Conservation (phyloP, 2,113 vertebrate genomes). For the Sialia sialis region DNA sequence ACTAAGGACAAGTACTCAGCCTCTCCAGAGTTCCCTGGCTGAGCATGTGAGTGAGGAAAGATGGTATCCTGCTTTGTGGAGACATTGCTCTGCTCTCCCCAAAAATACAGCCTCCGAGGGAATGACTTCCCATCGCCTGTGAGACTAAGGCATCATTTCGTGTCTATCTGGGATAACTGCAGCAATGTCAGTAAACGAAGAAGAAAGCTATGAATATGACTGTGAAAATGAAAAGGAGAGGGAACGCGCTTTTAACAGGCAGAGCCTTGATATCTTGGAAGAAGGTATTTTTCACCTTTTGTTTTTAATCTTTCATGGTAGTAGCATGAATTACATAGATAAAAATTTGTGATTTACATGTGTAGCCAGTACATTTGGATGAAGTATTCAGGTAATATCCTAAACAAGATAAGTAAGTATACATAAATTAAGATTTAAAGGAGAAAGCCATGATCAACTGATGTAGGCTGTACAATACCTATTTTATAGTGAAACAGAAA, state of each 20-base stretch:
- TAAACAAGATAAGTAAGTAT: no score
- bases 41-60: conserved; percentile 52
- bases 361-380: background rate
- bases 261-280: conserved; percentile 69
- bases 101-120: background rate
- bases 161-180: conserved; percentile 13
- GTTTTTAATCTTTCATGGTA: background rate
- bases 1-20: background rate
- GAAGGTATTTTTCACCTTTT: conserved; percentile 74
- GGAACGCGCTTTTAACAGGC: background rate
- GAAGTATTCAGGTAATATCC: background rate
- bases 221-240: conserved; percentile 44
- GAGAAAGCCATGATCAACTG: background rate
- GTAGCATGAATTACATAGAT: background rate
- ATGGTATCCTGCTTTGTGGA: conserved; percentile 49
- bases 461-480: background rate
- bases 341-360: background rate
- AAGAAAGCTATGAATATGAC: conserved; percentile 76
- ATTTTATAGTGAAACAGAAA: background rate
- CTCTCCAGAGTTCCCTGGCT: background rate
- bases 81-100: background rate
- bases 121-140: background rate
- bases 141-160: background rate
- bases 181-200: conserved; percentile 73
- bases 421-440: background rate